Percentiles rank a stretch among this genome's conserved stretches.
These are phyloP conservation scores for Leistus spinibarbis DNA, from an alignment of 2,888 invertebrate genomes.

Conservation along the genomic window DNA sequence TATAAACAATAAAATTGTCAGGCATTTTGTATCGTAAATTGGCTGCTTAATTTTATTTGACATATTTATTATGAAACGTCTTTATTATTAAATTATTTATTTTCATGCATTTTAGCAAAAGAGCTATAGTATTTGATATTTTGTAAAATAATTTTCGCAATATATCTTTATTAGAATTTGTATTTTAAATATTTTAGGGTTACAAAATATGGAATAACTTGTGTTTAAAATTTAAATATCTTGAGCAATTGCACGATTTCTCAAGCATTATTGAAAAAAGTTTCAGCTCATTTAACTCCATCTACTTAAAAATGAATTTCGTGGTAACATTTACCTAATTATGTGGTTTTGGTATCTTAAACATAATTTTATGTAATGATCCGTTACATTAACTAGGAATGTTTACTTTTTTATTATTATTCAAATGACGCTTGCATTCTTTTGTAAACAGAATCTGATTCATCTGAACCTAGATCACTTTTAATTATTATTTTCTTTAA, in stretches of 20 bases:
- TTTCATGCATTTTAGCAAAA: too few species aligned
- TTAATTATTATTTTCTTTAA: conserved; percentile 2
- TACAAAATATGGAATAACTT: too few species aligned
- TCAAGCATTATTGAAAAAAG: neutral
- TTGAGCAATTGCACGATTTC: too few species aligned
- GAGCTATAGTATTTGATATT: too few species aligned
- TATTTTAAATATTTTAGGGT: too few species aligned
- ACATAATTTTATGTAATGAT: neutral
- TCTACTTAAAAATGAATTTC: neutral
- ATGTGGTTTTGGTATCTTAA: neutral
- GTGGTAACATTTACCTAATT: neutral
- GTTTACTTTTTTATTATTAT: too few species aligned
- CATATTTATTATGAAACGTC: neutral
- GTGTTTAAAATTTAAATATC: too few species aligned
- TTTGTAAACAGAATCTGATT: neutral
- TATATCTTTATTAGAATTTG: too few species aligned
- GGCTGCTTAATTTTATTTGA: neutral
- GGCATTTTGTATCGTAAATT: neutral
- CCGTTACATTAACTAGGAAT: neutral
- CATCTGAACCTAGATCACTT: neutral
- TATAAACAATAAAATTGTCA: neutral
- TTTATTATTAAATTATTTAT: too few species aligned
- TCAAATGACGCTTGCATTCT: too few species aligned
- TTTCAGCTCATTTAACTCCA: neutral
- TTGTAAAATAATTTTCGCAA: too few species aligned